Evolutionary conservation across 2,797 vertebrate species (phyloP).

Genomic region (Phrynocephalus guinanensis): DNA sequence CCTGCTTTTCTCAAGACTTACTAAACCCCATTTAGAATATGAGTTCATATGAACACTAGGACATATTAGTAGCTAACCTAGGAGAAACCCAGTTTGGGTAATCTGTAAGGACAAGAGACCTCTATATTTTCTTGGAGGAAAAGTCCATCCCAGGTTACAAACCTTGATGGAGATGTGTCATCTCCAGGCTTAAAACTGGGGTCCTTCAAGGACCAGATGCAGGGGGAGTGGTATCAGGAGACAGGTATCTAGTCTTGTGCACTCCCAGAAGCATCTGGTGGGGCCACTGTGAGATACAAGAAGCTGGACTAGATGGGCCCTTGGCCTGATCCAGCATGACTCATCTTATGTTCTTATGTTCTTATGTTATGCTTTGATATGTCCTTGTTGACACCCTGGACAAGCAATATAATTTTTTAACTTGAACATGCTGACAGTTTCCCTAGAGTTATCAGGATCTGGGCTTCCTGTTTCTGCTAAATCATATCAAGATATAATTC

Average conservation of each 20-base stretch:
- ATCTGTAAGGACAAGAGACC: neutral
- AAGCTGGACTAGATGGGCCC: too few species aligned
- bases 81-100: neutral
- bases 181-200: too few species aligned
- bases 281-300: too few species aligned
- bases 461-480: conserved; percentile 2
- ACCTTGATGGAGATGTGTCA: too few species aligned
- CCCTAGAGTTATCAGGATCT: rapidly evolving
- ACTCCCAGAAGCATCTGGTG: too few species aligned
- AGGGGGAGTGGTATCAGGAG: too few species aligned
- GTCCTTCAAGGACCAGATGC: too few species aligned
- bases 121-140: neutral
- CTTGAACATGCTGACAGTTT: conserved; percentile 10
- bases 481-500: conserved; percentile 2
- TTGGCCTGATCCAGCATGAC: too few species aligned
- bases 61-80: neutral
- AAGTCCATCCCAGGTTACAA: too few species aligned
- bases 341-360: too few species aligned
- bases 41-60: neutral
- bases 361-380: neutral
- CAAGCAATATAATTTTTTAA: neutral
- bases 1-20: neutral
- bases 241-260: too few species aligned
- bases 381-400: neutral
- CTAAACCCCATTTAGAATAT: neutral